These are phyloP conservation scores for Eremobia ochroleuca DNA, from an alignment of 2,888 invertebrate species.

Conservation along the genomic window DNA sequence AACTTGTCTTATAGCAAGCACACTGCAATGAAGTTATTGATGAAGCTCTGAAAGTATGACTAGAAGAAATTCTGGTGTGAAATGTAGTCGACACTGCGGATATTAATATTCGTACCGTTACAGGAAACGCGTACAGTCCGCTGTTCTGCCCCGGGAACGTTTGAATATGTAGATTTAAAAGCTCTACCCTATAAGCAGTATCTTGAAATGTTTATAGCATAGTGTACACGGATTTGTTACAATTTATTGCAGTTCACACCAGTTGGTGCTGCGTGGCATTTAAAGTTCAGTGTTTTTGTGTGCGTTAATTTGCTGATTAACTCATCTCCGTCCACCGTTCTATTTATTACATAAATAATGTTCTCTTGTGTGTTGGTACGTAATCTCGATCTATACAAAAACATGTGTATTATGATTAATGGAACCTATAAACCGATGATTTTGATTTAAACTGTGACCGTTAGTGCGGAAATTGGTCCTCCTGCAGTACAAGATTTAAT, in stretches of 20 bases:
- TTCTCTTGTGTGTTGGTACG: not conserved
- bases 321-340: slow-evolving; percentile 24
- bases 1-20: slow-evolving; percentile 16
- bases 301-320: slow-evolving; percentile 44
- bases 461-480: slow-evolving; percentile 48
- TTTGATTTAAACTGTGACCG: slow-evolving; percentile 50
- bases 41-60: slow-evolving; percentile 32
- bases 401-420: slow-evolving; percentile 40
- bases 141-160: slow-evolving; percentile 36
- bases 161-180: slow-evolving; percentile 57
- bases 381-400: slow-evolving; percentile 50
- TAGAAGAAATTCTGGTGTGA: slow-evolving; percentile 45
- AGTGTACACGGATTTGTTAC: slow-evolving; percentile 44
- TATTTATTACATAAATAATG: slow-evolving; percentile 23
- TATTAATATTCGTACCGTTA: slow-evolving; percentile 52
- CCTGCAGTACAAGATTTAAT: slow-evolving; percentile 33
- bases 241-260: slow-evolving; percentile 45
- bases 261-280: slow-evolving; percentile 22
- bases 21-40: slow-evolving; percentile 34
- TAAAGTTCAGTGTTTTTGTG: slow-evolving; percentile 42
- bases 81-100: slow-evolving; percentile 43
- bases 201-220: slow-evolving; percentile 48
- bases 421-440: slow-evolving; percentile 49
- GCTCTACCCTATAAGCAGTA: slow-evolving; percentile 36
- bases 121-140: slow-evolving; percentile 46